These are phyloP conservation scores for Boulengeromyrus knoepffleri DNA, from an alignment of 2,113 vertebrate species.

Conservation along the genomic window DNA sequence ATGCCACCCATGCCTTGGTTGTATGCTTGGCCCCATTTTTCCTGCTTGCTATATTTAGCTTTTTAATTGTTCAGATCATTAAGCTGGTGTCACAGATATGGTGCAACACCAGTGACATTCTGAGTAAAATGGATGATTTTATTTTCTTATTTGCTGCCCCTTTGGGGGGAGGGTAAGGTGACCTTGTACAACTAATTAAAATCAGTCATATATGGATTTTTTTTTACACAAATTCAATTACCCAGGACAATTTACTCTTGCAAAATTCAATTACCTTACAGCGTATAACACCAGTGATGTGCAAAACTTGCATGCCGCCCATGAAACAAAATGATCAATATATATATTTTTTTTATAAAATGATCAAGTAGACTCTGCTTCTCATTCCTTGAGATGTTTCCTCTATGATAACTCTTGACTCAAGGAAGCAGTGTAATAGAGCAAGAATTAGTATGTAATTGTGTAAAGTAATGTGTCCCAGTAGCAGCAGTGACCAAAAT, in stretches of 20 bases:
- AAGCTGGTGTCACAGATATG: not conserved
- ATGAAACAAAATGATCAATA: not conserved
- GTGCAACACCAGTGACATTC: not conserved
- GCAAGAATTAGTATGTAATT: not conserved
- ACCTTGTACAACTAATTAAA: not conserved
- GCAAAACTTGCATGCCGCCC: not conserved
- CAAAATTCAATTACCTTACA: not conserved
- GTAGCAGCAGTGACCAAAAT: not conserved
- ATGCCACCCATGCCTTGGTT: not conserved
- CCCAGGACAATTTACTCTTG: not conserved
- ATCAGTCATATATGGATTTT: not conserved
- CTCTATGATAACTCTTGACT: not conserved
- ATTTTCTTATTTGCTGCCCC: not conserved
- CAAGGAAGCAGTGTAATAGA: not conserved
- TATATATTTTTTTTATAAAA: not conserved
- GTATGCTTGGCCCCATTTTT: not conserved
- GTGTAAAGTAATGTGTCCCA: not conserved
- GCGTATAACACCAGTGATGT: not conserved
- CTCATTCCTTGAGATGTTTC: not conserved
- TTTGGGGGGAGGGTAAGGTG: not conserved
- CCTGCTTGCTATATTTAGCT: no score
- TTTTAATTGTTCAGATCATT: conserved; percentile 26
- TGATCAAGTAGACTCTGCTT: not conserved
- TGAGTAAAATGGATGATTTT: not conserved
- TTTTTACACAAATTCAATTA: not conserved